Evolutionary conservation across 1,140 invertebrate genomes (phyloP).

Genomic region (Acromyrmex heyeri): DNA sequence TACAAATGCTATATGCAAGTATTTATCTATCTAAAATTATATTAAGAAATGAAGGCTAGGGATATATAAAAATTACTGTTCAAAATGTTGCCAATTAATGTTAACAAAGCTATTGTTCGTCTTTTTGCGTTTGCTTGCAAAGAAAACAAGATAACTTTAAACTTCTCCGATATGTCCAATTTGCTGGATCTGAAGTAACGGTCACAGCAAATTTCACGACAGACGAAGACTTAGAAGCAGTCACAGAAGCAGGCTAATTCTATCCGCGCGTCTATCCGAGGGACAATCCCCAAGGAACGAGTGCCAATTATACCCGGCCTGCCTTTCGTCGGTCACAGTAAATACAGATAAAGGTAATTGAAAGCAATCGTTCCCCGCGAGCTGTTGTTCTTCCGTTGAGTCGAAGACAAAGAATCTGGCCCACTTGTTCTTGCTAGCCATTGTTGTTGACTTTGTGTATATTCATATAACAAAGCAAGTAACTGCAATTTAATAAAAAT

Average conservation of each 20-base stretch:
- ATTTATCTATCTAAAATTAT: not conserved
- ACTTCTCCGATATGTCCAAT: conserved; percentile 18
- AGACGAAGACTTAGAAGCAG: conserved; percentile 44
- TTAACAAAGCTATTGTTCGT: conserved; percentile 12
- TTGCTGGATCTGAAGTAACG: not conserved
- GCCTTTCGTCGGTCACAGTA: conserved; percentile 63
- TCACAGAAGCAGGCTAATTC: conserved; percentile 49
- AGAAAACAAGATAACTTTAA: not conserved
- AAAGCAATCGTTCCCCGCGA: conserved; percentile 70
- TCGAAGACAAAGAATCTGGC: conserved; percentile 55
- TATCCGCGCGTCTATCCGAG: conserved; percentile 19
- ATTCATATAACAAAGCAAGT: not conserved
- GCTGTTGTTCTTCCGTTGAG: conserved; percentile 28
- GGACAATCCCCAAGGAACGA: conserved; percentile 36
- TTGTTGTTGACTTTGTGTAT: conserved; percentile 39
- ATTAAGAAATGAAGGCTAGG: not conserved
- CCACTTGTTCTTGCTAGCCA: conserved; percentile 38
- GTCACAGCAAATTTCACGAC: conserved; percentile 41
- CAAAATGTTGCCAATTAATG: not conserved
- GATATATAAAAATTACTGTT: not conserved
- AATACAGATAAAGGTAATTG: conserved; percentile 78
- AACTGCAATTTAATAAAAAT: conserved; percentile 8
- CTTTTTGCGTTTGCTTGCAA: not conserved
- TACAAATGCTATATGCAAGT: not conserved
- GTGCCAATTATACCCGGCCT: conserved; percentile 47